phyloP scores from a whole-genome alignment of 2,113 vertebrate genomes.

The Nanorana parkeri region DNA sequence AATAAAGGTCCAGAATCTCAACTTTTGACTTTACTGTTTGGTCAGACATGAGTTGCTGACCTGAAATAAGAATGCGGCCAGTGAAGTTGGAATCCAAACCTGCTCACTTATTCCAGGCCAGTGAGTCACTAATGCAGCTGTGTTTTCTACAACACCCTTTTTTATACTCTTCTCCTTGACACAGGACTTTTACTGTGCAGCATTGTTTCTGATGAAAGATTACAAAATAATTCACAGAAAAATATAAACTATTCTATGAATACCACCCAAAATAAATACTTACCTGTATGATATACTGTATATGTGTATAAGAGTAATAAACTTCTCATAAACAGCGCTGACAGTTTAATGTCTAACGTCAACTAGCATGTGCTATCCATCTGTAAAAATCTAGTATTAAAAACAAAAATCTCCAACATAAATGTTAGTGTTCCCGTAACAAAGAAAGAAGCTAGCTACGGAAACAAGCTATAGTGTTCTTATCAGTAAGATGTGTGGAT shows the following conservation, averaged over 20 bases:
- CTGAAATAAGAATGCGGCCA: too few species aligned
- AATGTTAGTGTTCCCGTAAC: constrained; percentile 33
- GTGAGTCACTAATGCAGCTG: background rate
- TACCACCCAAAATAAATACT: constrained; percentile 34
- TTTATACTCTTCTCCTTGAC: too few species aligned
- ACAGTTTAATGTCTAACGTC: background rate
- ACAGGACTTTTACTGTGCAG: background rate
- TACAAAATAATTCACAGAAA: background rate
- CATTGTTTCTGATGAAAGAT: constrained; percentile 29
- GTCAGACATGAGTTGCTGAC: too few species aligned
- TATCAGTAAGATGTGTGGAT: too few species aligned
- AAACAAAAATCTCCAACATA: constrained; percentile 32
- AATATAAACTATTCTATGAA: constrained; percentile 17
- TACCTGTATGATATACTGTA: constrained; percentile 10
- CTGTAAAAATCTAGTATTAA: constrained; percentile 44
- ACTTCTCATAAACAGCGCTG: too few species aligned
- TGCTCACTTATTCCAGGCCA: too few species aligned
- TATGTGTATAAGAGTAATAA: too few species aligned
- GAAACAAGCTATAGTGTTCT: too few species aligned
- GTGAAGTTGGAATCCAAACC: too few species aligned
- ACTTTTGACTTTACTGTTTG: too few species aligned
- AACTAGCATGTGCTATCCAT: constrained; percentile 44
- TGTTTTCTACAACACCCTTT: background rate
- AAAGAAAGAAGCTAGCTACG: background rate
- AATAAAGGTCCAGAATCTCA: too few species aligned